Evolutionary conservation across 2,113 vertebrate genomes (phyloP).

Genomic region (Pavo muticus): DNA sequence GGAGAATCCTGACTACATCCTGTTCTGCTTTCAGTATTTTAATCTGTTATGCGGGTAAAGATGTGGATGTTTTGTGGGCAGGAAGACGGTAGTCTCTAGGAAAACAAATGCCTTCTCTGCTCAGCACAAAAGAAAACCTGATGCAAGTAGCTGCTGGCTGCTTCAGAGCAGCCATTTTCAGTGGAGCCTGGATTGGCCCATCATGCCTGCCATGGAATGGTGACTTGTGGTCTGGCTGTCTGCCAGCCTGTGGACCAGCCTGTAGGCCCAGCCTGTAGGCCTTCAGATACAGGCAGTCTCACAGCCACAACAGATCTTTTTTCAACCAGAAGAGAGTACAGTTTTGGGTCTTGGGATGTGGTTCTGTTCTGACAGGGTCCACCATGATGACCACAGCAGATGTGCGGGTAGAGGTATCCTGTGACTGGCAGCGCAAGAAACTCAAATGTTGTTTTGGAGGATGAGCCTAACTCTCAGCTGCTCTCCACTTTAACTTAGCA

Average conservation of each 20-base stretch:
- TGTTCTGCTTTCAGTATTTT: background rate
- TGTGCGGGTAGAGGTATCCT: slow-evolving; percentile 17
- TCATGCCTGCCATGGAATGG: background rate
- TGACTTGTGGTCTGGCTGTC: background rate
- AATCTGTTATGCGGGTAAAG: background rate
- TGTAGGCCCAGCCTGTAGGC: background rate
- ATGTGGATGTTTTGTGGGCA: background rate
- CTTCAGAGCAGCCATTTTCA: background rate
- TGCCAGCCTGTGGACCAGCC: background rate
- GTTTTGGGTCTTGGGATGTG: background rate
- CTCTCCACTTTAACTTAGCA: background rate
- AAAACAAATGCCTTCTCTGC: background rate
- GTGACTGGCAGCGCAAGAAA: slow-evolving; percentile 44
- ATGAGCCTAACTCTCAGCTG: slow-evolving; percentile 52
- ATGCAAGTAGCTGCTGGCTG: background rate
- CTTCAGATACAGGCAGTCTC: background rate
- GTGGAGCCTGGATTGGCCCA: background rate
- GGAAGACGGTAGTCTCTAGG: background rate
- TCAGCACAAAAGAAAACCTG: background rate
- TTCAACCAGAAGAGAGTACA: background rate
- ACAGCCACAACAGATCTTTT: background rate
- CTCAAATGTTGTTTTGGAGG: slow-evolving; percentile 24
- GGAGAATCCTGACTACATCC: background rate
- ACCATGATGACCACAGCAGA: slow-evolving; percentile 36
- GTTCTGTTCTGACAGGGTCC: slow-evolving; percentile 5